A percentile compares a stretch with the other conserved stretches of the same genome.
phyloP scores from a whole-genome alignment of 64 coral and sea anemone genomes.

The Montipora capricornis region DNA sequence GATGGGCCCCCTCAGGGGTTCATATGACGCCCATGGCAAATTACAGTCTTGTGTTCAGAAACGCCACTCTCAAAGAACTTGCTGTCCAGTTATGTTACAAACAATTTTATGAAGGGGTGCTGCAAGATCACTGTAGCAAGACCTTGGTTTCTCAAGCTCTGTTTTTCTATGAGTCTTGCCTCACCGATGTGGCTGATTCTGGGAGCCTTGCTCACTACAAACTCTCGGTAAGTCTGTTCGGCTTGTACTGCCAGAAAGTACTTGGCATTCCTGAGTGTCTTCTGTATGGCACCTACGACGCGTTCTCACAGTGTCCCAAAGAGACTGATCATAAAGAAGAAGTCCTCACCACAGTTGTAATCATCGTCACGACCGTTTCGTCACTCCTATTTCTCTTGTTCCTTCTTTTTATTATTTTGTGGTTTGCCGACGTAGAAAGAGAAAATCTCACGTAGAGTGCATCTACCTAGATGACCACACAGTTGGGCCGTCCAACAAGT shows the following conservation, averaged over 20 bases:
- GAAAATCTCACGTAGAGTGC: conserved; percentile 17
- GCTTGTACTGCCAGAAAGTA: conserved; percentile 94
- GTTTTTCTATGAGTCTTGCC: conserved; percentile 96
- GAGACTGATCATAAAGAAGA: not conserved
- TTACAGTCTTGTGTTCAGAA: conserved; percentile 78
- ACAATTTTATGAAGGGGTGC: conserved; percentile 80
- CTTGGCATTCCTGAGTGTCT: conserved; percentile 70
- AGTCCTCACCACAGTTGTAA: conserved; percentile 42
- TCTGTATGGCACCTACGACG: conserved; percentile 87
- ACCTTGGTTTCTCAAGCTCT: conserved; percentile 76
- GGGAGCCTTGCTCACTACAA: conserved; percentile 78
- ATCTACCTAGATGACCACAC: conserved; percentile 33
- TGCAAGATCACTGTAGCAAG: conserved; percentile 78
- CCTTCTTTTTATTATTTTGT: conserved; percentile 47
- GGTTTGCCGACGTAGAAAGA: conserved; percentile 41
- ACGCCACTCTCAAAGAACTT: conserved; percentile 46
- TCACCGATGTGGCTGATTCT: conserved; percentile 90
- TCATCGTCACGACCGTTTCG: conserved; percentile 47
- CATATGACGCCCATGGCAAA: conserved; percentile 65
- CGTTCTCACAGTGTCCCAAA: conserved; percentile 66
- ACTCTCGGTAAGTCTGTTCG: conserved; percentile 92
- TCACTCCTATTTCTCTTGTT: conserved; percentile 54
- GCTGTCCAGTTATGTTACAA: conserved; percentile 77
- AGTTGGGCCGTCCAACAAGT: conserved; percentile 27
- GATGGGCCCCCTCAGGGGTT: conserved; percentile 82